phyloP scores from a whole-genome alignment of 2,113 vertebrate species.

The Amazona vittata region DNA sequence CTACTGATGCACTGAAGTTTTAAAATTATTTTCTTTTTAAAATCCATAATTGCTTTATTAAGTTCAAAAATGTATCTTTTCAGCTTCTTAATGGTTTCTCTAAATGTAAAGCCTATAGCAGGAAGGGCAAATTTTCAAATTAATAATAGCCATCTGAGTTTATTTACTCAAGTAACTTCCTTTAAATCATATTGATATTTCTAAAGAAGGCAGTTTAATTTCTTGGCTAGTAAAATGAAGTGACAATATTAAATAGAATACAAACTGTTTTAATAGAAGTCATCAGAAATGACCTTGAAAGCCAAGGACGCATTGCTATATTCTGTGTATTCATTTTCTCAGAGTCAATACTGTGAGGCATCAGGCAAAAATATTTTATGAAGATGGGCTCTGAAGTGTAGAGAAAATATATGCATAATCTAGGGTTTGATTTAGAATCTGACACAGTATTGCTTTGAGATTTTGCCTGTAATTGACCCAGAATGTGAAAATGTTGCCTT shows the following conservation, averaged over 20 bases:
- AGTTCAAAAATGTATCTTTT: not conserved
- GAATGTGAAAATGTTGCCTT: not conserved
- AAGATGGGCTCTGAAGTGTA: not conserved
- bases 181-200: conserved; percentile 24
- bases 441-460: not conserved
- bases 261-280: not conserved
- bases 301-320: not conserved
- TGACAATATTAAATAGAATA: not conserved
- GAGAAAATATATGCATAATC: not conserved
- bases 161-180: conserved; percentile 12
- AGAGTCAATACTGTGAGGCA: not conserved
- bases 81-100: not conserved
- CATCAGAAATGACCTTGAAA: conserved; percentile 17
- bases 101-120: not conserved
- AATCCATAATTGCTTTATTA: not conserved
- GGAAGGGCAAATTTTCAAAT: not conserved
- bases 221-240: not conserved
- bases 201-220: conserved; percentile 31
- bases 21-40: not conserved
- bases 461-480: not conserved
- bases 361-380: not conserved
- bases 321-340: not conserved
- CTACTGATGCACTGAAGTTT: not conserved
- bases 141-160: not conserved
- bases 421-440: not conserved